Evolutionary conservation across 2,113 vertebrate genomes (phyloP), one percentile per base, ranked within the genome.

Genomic region (Esox niger): DNA sequence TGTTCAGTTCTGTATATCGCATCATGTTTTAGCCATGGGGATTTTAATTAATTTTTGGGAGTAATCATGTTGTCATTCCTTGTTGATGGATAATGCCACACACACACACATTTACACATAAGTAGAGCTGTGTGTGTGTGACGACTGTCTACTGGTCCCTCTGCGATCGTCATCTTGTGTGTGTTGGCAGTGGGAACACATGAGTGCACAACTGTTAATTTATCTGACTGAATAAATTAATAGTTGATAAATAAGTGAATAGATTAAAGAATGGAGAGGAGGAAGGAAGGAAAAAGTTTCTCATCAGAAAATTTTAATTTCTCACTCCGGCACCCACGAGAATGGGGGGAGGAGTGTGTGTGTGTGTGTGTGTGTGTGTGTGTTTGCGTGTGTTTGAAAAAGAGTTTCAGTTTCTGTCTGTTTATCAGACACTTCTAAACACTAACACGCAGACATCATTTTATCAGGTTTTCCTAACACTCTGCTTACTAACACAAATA

Each of bases 251-350:
- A 92, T 88, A 91, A 88, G 85, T 79, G 74, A 91, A 91, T 91
- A 90, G 84, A 90, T 91, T 91, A 88, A 86, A 84, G 83, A 82
- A 76, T 71, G 80, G 80, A 88, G 59, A 61, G 38, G 80, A 78
- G 81, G 81, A 74, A 81, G 82, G 82, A 63, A 73, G 80, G 78
- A 86, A 84, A 84, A 91, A 88, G 78, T 88, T 91, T 88, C 88
- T 90, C 88, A 89, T 92, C 89, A 88, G 87, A 88, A 91, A 91
- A 90, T 87, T 88, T 88, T 89, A 91, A 92, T 92, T 92, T 92
- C 88, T 91, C 90, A 92, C 90, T 91, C 87, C 84, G 87, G 87
- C 90, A 91, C 84, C 74, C 88, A 91, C 87, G 84, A 88, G 85
- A 85, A 75, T 31, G 71, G 82, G 74, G 69, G 79, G 81, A 67